Evolutionary conservation across 2,113 vertebrate species (phyloP).

Genomic region (Neolamprologus sp.): DNA sequence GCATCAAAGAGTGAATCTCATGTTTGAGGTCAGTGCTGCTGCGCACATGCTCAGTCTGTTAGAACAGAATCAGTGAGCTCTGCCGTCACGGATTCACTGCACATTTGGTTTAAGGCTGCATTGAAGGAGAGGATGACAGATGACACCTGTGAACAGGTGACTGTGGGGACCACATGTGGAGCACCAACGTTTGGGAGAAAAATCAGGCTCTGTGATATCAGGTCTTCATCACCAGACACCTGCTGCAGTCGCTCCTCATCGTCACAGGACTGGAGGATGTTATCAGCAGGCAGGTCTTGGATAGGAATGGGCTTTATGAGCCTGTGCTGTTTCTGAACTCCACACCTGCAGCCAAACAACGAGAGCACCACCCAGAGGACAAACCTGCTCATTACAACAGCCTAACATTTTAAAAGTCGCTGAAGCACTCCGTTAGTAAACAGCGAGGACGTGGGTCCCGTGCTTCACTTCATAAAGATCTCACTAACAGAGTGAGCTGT

Average conservation of each 20-base stretch:
- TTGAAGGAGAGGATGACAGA: background rate
- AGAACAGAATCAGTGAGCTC: background rate
- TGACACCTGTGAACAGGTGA: background rate
- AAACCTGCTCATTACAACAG: background rate
- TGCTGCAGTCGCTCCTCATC: background rate
- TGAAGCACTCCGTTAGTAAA: background rate
- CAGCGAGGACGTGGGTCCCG: background rate
- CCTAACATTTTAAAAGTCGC: background rate
- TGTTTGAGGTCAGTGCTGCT: background rate
- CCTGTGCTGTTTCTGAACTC: background rate
- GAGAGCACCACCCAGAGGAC: background rate
- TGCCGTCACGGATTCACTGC: background rate
- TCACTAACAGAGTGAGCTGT: background rate
- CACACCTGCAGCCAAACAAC: background rate
- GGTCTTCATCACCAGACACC: background rate
- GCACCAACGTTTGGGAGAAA: background rate
- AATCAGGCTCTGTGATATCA: background rate
- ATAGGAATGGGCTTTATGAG: background rate
- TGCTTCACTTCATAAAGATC: background rate
- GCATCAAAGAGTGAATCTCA: background rate
- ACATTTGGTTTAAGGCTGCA: background rate
- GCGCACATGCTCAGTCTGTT: background rate
- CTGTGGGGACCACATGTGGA: background rate
- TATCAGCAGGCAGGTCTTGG: background rate
- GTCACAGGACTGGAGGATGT: background rate